A percentile compares a stretch with the other conserved stretches of the same genome.
Conservation (phyloP, 1,140 invertebrate species). For the Drosophila pachea region DNA sequence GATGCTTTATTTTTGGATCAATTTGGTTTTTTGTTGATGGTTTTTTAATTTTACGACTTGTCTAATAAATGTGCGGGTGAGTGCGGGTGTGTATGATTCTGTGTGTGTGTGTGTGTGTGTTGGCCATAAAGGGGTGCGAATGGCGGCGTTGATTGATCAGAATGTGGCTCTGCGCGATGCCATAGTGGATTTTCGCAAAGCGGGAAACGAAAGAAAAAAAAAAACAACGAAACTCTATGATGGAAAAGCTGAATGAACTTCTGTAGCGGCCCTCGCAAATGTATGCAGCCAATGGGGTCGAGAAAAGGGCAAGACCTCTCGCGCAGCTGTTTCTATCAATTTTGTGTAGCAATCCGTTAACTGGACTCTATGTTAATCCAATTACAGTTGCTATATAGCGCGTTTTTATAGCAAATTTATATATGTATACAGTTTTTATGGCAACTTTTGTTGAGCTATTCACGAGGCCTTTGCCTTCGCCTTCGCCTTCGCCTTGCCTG, state of each 20-base stretch:
- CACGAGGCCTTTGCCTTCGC: neutral
- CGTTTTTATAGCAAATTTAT: too few relatives aligned
- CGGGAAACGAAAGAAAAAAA: neutral
- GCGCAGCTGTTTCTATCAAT: too few relatives aligned
- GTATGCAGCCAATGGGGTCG: neutral
- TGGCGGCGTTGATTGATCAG: conserved; percentile 48
- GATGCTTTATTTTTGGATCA: conserved; percentile 39
- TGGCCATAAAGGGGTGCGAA: conserved; percentile 1
- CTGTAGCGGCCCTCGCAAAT: neutral
- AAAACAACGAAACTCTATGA: neutral
- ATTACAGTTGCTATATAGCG: too few relatives aligned
- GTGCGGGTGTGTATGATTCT: too few relatives aligned
- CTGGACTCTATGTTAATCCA: too few relatives aligned
- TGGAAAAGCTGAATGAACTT: too few relatives aligned
- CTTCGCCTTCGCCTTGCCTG: neutral
- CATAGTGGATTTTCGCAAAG: too few relatives aligned
- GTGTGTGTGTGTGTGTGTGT: conserved; percentile 8
- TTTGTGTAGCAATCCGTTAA: too few relatives aligned
- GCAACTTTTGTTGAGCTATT: too few relatives aligned
- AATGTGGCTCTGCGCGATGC: neutral
- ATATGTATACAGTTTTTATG: too few relatives aligned
- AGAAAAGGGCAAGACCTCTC: too few relatives aligned
- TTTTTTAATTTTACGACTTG: conserved; percentile 67
- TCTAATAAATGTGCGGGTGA: conserved; percentile 32
- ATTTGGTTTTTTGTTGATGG: conserved; percentile 58